These are phyloP conservation scores for Atherinosoma microstoma DNA, from an alignment of 2,797 vertebrate species.

Conservation along the genomic window DNA sequence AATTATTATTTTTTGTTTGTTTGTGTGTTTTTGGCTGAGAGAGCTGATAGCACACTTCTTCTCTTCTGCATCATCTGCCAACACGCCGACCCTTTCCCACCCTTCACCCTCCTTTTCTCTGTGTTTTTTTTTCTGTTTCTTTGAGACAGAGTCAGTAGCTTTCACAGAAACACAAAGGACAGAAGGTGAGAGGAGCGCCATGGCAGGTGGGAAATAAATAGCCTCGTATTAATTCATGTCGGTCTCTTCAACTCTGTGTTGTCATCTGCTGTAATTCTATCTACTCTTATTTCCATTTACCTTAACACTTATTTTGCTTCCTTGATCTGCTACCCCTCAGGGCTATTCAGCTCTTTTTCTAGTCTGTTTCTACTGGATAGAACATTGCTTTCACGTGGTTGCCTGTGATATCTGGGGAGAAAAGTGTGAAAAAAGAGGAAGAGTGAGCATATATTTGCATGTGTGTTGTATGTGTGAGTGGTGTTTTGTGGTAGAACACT, in stretches of 20 bases:
- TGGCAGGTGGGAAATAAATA: constrained; percentile 69
- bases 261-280: constrained; percentile 7
- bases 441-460: constrained; percentile 18
- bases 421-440: constrained; percentile 51
- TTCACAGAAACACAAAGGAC: constrained; percentile 59
- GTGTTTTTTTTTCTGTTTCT: constrained; percentile 25
- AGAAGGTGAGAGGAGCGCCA: constrained; percentile 64
- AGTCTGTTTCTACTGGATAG: constrained; percentile 48
- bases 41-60: constrained; percentile 45
- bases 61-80: constrained; percentile 45
- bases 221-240: constrained; percentile 18
- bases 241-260: constrained; percentile 5
- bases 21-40: constrained; percentile 40
- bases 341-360: constrained; percentile 11
- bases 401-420: constrained; percentile 43
- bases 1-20: background rate
- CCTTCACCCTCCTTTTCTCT: constrained; percentile 29
- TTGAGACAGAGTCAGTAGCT: constrained; percentile 54
- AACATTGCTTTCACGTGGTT: constrained; percentile 52
- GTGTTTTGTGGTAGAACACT: constrained; percentile 15
- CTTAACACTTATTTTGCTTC: background rate
- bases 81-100: constrained; percentile 47
- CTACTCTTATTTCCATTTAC: constrained; percentile 19
- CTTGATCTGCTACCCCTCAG: constrained; percentile 22
- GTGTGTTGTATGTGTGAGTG: background rate